Percentiles rank a stretch among this genome's conserved stretches.
phyloP scores from a whole-genome alignment of 2,113 vertebrate species.

The Acrocephalus kingi region DNA sequence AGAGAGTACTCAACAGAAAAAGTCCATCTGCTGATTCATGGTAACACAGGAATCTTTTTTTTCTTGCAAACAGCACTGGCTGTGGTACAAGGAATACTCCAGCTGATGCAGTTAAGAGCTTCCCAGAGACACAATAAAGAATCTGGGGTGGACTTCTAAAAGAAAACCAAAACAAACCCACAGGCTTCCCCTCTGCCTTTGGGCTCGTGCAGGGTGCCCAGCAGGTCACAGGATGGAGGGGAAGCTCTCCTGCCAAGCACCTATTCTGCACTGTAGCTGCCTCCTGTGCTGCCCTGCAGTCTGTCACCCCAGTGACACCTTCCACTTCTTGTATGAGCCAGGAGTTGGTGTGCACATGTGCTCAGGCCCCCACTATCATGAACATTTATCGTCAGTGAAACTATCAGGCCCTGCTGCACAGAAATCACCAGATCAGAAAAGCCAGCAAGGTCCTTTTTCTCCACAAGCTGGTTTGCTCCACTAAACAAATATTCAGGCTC shows the following conservation, averaged over 20 bases:
- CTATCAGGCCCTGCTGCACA: background rate
- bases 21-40: constrained; percentile 54
- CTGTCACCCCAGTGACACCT: background rate
- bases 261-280: background rate
- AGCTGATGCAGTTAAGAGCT: constrained; percentile 9
- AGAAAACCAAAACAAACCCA: background rate
- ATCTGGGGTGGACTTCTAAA: background rate
- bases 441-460: background rate
- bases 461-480: background rate
- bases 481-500: background rate
- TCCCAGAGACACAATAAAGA: background rate
- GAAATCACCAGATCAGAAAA: background rate
- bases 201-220: background rate
- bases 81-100: background rate
- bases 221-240: background rate
- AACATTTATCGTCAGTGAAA: background rate
- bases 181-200: background rate
- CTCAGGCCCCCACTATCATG: background rate
- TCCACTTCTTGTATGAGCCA: background rate
- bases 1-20: background rate
- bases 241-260: background rate
- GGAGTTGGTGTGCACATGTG: background rate
- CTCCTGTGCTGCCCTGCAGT: background rate
- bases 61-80: background rate
- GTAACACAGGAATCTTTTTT: background rate